These are phyloP conservation scores for Glyptemys insculpta DNA, from an alignment of 2,797 vertebrate species.

Conservation along the genomic window DNA sequence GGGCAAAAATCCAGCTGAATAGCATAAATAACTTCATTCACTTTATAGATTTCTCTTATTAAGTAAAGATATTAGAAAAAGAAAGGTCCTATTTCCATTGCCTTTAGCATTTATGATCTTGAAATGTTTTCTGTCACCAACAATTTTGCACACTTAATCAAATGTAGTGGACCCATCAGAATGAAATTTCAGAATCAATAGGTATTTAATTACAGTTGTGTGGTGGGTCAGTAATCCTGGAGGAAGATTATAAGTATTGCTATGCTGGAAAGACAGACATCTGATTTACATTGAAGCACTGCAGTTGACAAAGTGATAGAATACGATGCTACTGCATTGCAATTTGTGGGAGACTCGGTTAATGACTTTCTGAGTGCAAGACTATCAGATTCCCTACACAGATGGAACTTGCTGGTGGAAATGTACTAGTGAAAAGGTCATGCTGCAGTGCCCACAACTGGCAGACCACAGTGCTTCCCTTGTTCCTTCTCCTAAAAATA, in stretches of 20 bases:
- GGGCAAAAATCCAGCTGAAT: not conserved
- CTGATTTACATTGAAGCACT: not conserved
- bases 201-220: not conserved
- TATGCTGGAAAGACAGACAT: not conserved
- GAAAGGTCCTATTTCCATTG: not conserved
- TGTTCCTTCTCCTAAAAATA: not conserved
- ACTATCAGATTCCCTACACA: not conserved
- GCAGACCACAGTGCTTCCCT: not conserved
- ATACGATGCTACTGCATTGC: not conserved
- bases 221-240: not conserved
- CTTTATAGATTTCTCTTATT: not conserved
- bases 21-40: constrained; percentile 1
- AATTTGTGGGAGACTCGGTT: not conserved
- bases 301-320: not conserved
- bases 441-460: not conserved
- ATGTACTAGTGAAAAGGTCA: not conserved
- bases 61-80: not conserved
- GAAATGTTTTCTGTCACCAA: not conserved
- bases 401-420: not conserved
- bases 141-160: not conserved
- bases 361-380: rapidly evolving
- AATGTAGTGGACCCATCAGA: not conserved
- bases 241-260: not conserved
- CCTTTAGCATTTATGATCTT: not conserved
- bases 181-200: not conserved